Conservation (phyloP, 1,140 invertebrate species). For the Scaptomyza hsui region DNA sequence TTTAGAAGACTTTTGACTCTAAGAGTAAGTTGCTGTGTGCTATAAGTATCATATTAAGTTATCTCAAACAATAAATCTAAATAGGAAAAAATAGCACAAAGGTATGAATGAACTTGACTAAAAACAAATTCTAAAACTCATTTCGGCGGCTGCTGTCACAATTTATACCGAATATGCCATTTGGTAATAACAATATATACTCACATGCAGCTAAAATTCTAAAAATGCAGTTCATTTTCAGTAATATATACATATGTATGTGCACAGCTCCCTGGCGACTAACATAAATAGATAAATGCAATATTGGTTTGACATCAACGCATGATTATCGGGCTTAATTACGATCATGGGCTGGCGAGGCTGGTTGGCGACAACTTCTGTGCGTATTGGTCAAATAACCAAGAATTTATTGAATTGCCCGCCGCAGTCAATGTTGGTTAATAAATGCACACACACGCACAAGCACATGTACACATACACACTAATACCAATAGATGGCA, state of each 20-base stretch:
- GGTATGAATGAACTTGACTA: too few relatives aligned
- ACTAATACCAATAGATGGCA: neutral
- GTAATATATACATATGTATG: neutral
- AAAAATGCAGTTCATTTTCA: neutral
- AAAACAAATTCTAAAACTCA: neutral
- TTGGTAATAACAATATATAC: neutral
- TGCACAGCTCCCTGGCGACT: slow-evolving; percentile 17
- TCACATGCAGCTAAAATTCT: neutral
- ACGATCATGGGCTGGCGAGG: slow-evolving; percentile 32
- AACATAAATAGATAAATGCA: neutral
- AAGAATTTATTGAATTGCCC: slow-evolving; percentile 59
- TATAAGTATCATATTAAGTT: too few relatives aligned
- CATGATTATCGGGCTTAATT: slow-evolving; percentile 62
- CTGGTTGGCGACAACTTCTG: neutral
- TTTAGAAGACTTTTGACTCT: neutral
- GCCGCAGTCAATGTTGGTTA: slow-evolving; percentile 57
- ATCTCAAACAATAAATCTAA: too few relatives aligned
- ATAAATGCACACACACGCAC: slow-evolving; percentile 22
- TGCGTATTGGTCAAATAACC: slow-evolving; percentile 38
- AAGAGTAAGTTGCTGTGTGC: neutral
- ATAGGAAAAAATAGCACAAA: too few relatives aligned
- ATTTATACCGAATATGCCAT: neutral
- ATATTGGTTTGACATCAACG: slow-evolving; percentile 32
- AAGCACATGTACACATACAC: slow-evolving; percentile 5
- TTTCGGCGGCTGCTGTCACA: neutral